Evolutionary conservation across 2,888 invertebrate species (phyloP).

Genomic region (Perithous albicinctus): DNA sequence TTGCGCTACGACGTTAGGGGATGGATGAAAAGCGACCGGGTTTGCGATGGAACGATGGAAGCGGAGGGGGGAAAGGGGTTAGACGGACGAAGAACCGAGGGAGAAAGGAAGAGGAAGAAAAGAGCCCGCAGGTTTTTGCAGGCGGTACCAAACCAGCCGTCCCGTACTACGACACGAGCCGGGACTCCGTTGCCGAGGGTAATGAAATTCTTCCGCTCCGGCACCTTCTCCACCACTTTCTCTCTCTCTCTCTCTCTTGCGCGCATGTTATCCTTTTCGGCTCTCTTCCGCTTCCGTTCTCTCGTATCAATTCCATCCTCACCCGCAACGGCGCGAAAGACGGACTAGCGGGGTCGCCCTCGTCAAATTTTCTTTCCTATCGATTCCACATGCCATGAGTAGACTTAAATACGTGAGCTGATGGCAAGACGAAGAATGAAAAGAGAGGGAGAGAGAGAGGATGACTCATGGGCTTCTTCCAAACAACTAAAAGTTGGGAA

Average conservation of each 20-base stretch:
- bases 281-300: constrained; percentile 53
- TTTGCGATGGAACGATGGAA: constrained; percentile 50
- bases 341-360: constrained; percentile 37
- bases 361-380: constrained; percentile 67
- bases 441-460: not conserved
- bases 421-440: not conserved
- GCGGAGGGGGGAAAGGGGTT: constrained; percentile 39
- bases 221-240: constrained; percentile 53
- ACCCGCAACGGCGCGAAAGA: constrained; percentile 25
- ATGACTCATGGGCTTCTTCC: constrained; percentile 1
- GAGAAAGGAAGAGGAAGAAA: constrained; percentile 60
- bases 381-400: constrained; percentile 55
- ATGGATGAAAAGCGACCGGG: constrained; percentile 54
- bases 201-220: constrained; percentile 80
- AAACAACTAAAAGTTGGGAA: constrained; percentile 17
- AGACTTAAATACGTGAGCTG: constrained; percentile 51
- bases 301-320: constrained; percentile 61
- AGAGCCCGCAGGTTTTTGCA: constrained; percentile 75
- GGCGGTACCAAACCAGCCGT: constrained; percentile 70
- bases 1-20: constrained; percentile 14
- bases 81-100: constrained; percentile 64
- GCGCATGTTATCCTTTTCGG: constrained; percentile 51
- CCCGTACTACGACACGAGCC: constrained; percentile 72
- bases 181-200: constrained; percentile 76
- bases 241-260: constrained; percentile 51